A percentile compares a stretch with the other conserved stretches of the same genome.
These are phyloP conservation scores for Standfussiana lucernea DNA, from an alignment of 2,888 invertebrate genomes.

Conservation along the genomic window DNA sequence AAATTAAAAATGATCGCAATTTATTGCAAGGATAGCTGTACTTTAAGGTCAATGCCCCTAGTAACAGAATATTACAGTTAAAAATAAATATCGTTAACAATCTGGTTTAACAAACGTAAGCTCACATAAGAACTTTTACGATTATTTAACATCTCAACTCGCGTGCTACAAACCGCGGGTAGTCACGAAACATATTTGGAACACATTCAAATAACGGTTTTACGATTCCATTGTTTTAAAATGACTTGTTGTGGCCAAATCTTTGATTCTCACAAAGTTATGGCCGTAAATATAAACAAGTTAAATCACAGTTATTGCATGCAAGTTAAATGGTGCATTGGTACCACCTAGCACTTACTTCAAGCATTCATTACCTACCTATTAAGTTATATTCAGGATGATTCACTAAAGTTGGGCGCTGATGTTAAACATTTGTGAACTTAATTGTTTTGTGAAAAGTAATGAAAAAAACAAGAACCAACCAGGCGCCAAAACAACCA, in stretches of 20 bases:
- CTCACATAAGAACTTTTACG: slow-evolving; percentile 42
- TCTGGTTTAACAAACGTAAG: slow-evolving; percentile 48
- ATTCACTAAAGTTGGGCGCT: too few relatives aligned
- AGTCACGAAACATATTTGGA: slow-evolving; percentile 54
- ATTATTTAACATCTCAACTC: slow-evolving; percentile 56
- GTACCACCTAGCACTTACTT: slow-evolving; percentile 24
- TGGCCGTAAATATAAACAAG: background rate
- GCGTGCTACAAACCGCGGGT: slow-evolving; percentile 56
- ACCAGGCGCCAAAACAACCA: too few relatives aligned
- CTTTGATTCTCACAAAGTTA: slow-evolving; percentile 37
- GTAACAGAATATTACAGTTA: slow-evolving; percentile 8
- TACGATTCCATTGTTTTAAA: slow-evolving; percentile 40
- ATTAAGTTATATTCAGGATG: background rate
- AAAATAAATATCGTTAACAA: slow-evolving; percentile 39
- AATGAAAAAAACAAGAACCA: too few relatives aligned
- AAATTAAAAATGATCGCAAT: background rate
- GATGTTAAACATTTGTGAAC: too few relatives aligned
- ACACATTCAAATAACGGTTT: slow-evolving; percentile 51
- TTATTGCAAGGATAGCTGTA: background rate
- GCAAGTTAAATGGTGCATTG: slow-evolving; percentile 24
- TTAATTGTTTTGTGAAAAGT: too few relatives aligned
- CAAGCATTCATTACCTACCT: background rate
- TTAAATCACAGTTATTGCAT: slow-evolving; percentile 21
- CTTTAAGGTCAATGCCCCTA: slow-evolving; percentile 31
- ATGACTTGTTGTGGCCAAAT: slow-evolving; percentile 26